Evolutionary conservation across 2,797 vertebrate genomes (phyloP).

Genomic region (Vespertilio murinus): DNA sequence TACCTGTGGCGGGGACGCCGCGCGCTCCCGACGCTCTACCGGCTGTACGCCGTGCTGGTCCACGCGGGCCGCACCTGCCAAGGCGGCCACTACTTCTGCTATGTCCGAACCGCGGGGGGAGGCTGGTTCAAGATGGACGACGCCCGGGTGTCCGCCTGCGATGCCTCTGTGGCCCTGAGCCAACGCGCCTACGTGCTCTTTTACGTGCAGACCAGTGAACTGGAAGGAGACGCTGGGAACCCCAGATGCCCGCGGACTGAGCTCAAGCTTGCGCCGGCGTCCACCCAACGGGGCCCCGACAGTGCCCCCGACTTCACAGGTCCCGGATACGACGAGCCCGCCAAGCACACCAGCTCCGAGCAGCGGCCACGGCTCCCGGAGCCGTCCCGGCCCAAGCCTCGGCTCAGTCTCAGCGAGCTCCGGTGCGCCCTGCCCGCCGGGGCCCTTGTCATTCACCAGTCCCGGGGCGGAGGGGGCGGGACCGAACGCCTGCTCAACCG

Average conservation of each 20-base stretch:
- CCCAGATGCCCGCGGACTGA: no score
- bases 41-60: not conserved
- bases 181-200: not conserved
- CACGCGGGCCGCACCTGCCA: not conserved
- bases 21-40: fast-evolving
- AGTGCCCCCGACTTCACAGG: fast-evolving
- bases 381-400: fast-evolving
- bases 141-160: not conserved
- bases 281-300: fast-evolving
- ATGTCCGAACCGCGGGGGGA: not conserved
- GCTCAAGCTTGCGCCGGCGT: fast-evolving
- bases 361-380: not conserved
- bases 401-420: not conserved
- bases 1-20: fast-evolving
- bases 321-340: fast-evolving
- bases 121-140: not conserved
- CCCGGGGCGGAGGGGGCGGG: no score
- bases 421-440: not conserved
- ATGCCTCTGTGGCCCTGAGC: not conserved
- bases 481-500: no score
- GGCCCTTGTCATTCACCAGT: no score
- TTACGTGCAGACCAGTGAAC: not conserved
- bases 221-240: not conserved
- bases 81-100: not conserved
- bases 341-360: not conserved